Evolutionary conservation across 2,888 invertebrate species (phyloP).

Genomic region (Epicampocera succincta): DNA sequence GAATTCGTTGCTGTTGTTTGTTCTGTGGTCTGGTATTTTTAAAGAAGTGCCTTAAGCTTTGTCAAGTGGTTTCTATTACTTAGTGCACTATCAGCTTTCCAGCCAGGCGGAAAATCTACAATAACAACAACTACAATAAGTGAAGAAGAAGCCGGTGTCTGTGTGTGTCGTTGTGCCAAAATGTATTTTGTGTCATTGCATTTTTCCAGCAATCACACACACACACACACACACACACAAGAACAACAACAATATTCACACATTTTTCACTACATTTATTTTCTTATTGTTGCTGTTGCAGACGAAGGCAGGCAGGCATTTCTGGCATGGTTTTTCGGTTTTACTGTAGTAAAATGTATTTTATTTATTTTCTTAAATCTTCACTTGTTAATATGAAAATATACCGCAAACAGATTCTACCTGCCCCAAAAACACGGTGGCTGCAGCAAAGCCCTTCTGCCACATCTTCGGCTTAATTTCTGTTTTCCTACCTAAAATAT

Average conservation of each 20-base stretch:
- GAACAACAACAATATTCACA: background rate
- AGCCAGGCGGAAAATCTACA: slow-evolving; percentile 29
- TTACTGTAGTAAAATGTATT: background rate
- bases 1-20: slow-evolving; percentile 31
- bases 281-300: background rate
- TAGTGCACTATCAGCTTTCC: slow-evolving; percentile 23
- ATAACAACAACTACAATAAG: background rate
- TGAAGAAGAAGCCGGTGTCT: background rate
- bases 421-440: background rate
- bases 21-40: slow-evolving; percentile 38
- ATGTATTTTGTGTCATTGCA: slow-evolving; percentile 45
- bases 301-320: background rate
- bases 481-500: slow-evolving; percentile 26
- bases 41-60: slow-evolving; percentile 47
- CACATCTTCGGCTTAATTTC: slow-evolving; percentile 55
- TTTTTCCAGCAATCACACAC: background rate
- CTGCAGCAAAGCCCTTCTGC: slow-evolving; percentile 7
- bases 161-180: background rate
- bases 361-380: slow-evolving; percentile 3
- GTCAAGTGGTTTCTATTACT: slow-evolving; percentile 57
- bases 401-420: background rate
- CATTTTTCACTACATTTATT: background rate
- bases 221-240: background rate
- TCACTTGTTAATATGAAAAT: slow-evolving; percentile 33
- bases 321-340: slow-evolving; percentile 27